Percentiles rank a stretch among this genome's conserved stretches.
Conservation (phyloP, 2,888 invertebrate species). For the Eulithis testata region DNA sequence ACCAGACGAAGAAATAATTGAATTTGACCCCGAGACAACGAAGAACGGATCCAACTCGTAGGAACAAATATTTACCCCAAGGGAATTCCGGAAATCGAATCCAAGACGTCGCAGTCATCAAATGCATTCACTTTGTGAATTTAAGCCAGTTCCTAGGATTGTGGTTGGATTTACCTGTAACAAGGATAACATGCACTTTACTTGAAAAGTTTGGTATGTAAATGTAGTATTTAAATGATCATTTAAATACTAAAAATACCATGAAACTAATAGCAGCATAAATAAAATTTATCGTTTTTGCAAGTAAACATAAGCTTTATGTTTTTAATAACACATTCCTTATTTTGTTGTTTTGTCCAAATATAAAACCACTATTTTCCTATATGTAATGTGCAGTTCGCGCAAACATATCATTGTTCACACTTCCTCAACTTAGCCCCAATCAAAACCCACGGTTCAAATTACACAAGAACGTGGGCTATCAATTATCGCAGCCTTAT, state of each 20-base stretch:
- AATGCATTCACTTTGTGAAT: conserved; percentile 26
- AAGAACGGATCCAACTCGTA: conserved; percentile 13
- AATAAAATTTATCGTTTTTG: too few species aligned
- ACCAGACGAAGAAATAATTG: conserved; percentile 7
- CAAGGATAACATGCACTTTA: conserved; percentile 15
- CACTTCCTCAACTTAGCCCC: conserved; percentile 19
- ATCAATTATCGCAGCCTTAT: conserved; percentile 44
- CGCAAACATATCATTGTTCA: conserved; percentile 8
- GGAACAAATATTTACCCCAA: conserved; percentile 29
- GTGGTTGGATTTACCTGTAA: conserved; percentile 28
- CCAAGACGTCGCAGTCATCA: conserved; percentile 29
- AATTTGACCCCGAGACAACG: conserved; percentile 24
- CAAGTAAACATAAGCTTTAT: too few species aligned
- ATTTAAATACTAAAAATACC: too few species aligned
- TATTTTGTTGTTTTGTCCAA: too few species aligned
- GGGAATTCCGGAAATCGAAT: conserved; percentile 22
- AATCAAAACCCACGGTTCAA: conserved; percentile 31
- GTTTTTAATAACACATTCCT: too few species aligned
- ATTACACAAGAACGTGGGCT: conserved; percentile 35
- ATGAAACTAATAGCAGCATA: too few species aligned
- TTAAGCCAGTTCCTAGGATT: conserved; percentile 1
- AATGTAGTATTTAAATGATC: too few species aligned
- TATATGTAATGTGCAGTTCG: neutral
- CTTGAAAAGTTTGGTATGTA: neutral
- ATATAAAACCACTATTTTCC: too few species aligned